Conservation (phyloP, 1,140 invertebrate genomes). For the Brachionus sp. region DNA sequence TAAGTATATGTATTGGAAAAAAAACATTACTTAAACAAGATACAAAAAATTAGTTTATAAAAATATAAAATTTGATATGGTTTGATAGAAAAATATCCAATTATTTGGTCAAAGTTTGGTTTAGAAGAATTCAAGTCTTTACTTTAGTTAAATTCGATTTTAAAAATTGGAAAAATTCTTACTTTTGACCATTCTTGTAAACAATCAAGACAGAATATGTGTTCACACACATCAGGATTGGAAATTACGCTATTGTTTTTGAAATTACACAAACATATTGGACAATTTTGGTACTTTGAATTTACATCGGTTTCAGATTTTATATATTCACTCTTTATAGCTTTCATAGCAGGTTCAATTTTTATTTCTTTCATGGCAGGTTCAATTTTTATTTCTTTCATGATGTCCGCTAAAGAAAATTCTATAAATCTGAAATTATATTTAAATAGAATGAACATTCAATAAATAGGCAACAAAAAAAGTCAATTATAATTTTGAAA, state of each 20-base stretch:
- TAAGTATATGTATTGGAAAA: too few relatives aligned
- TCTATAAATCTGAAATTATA: too few relatives aligned
- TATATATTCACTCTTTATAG: neutral
- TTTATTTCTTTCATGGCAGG: neutral
- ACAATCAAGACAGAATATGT: conserved; percentile 81
- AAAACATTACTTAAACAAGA: too few relatives aligned
- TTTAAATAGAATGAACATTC: too few relatives aligned
- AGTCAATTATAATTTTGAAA: too few relatives aligned
- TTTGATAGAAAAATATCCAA: too few relatives aligned
- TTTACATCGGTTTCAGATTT: neutral
- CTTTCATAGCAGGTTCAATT: neutral
- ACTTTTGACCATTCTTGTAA: conserved; percentile 83
- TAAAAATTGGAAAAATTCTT: conserved; percentile 46
- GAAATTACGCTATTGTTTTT: conserved; percentile 70
- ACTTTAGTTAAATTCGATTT: neutral
- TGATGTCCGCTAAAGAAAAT: neutral
- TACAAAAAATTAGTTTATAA: too few relatives aligned
- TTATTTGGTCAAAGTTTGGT: too few relatives aligned
- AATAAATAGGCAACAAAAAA: too few relatives aligned
- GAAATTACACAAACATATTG: conserved; percentile 69
- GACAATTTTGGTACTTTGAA: conserved; percentile 66
- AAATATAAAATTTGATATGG: too few relatives aligned
- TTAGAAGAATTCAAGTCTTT: too few relatives aligned
- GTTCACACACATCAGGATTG: conserved; percentile 78
- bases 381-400: neutral